Conservation (phyloP, 2,888 invertebrate species). For the Oscheius sp. region DNA sequence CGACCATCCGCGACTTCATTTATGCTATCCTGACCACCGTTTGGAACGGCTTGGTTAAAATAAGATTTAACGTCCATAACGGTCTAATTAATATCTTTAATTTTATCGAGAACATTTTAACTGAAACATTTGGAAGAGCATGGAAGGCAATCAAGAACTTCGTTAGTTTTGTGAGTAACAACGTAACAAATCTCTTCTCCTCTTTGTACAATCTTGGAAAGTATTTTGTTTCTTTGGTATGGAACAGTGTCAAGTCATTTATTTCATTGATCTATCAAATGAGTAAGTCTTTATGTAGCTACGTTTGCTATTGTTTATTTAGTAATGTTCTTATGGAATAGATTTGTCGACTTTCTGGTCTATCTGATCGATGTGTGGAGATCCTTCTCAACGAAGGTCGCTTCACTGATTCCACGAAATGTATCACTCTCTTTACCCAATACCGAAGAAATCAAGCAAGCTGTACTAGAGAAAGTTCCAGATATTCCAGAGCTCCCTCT, state of each 20-base stretch:
- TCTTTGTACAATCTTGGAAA: neutral
- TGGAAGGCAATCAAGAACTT: neutral
- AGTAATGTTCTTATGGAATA: neutral
- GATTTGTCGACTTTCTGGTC: neutral
- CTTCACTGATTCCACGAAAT: neutral
- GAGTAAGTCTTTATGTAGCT: too few species aligned
- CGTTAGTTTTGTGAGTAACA: too few species aligned
- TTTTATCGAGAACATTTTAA: neutral
- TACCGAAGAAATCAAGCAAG: too few species aligned
- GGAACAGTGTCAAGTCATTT: neutral
- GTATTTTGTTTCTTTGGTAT: neutral
- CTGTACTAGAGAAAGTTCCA: neutral
- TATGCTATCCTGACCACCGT: neutral
- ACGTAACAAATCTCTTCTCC: neutral
- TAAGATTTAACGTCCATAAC: too few species aligned
- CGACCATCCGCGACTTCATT: neutral
- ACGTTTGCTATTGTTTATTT: too few species aligned
- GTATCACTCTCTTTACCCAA: neutral
- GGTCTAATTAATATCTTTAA: neutral
- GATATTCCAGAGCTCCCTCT: conserved; percentile 9
- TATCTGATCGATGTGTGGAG: neutral
- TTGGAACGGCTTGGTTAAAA: too few species aligned
- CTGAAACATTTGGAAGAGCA: neutral
- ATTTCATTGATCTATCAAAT: neutral
- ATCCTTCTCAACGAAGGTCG: neutral